Evolutionary conservation across 2,113 vertebrate genomes (phyloP), one percentile per base, ranked within the genome.

Genomic region (Hemichromis elongatus): DNA sequence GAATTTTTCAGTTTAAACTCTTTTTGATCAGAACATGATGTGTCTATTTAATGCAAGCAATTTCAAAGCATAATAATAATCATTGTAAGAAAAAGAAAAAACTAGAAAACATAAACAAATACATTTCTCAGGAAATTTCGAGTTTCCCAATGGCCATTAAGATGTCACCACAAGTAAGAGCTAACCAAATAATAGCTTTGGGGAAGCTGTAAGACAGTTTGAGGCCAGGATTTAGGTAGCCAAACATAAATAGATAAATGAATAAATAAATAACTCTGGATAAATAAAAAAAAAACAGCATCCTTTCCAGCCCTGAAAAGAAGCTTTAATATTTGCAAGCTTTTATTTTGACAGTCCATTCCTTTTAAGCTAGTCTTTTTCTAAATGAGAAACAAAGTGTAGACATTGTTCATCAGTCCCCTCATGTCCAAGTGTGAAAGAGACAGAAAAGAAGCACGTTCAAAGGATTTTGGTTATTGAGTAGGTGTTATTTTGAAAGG

Each of bases 151-250:
- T 45, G 37, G n/a, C 13, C 21, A 2, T 70, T 2, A 42, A 9
- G 66, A 70, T 10, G 37, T 70, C 63, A 45, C 21, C 13, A 45
- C n/a, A 45, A 45, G 40, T 42, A 70, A 26, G 63, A 6, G 37
- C 21, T 70, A 26, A 70, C 63, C 21, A 70, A 70, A 70, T 70
- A 70, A 70, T 26, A 70, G 37, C 37, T 70, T 70, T 70, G 63
- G 63, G 21, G 8, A 26, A 70, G 63, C 37, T 70, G 63, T 45
- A 26, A 70, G 21, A 70, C 37, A 26, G 26, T 70, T 70, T 24
- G 24, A 42, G 37, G 8, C 9, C 21, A 70, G 16, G 21, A 45
- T 45, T 66, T 66, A 40, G 4, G 12, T 40, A 66, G 35, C n/a
- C n/a, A 24, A 70, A 70, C 18, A 45, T 24, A 45, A 45, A 45